Evolutionary conservation across 2,797 vertebrate species (phyloP).

Genomic region (Enteromius trimaculatus): DNA sequence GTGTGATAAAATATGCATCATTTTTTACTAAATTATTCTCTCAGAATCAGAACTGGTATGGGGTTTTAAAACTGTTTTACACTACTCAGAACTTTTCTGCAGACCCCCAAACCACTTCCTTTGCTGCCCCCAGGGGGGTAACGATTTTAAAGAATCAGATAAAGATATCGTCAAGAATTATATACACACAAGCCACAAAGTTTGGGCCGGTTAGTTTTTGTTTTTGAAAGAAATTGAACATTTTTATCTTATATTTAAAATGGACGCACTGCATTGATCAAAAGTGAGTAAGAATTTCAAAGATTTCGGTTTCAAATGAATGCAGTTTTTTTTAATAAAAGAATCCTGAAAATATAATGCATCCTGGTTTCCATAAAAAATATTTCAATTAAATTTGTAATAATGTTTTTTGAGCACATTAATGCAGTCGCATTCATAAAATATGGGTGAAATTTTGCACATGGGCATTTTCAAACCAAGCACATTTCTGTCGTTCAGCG

Average conservation of each 20-base stretch:
- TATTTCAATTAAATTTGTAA: neutral
- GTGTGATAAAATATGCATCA: neutral
- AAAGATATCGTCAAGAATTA: neutral
- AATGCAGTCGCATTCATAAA: neutral
- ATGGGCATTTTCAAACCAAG: neutral
- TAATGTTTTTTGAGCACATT: neutral
- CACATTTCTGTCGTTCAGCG: neutral
- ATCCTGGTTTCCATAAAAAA: neutral
- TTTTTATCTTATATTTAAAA: neutral
- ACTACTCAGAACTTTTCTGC: neutral
- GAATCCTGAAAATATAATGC: neutral
- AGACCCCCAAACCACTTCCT: neutral
- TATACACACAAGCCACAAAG: neutral
- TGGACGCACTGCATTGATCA: neutral
- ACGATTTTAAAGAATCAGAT: neutral
- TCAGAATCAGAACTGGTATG: neutral
- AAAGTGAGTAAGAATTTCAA: neutral
- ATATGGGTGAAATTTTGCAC: neutral
- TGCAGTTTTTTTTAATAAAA: neutral
- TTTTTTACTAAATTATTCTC: neutral
- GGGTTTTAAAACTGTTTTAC: neutral
- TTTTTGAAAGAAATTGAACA: neutral
- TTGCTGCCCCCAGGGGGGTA: neutral
- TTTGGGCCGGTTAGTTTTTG: neutral
- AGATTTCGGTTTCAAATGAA: neutral